Conservation (phyloP, 2,888 invertebrate genomes). For the Cheilosia grossa region DNA sequence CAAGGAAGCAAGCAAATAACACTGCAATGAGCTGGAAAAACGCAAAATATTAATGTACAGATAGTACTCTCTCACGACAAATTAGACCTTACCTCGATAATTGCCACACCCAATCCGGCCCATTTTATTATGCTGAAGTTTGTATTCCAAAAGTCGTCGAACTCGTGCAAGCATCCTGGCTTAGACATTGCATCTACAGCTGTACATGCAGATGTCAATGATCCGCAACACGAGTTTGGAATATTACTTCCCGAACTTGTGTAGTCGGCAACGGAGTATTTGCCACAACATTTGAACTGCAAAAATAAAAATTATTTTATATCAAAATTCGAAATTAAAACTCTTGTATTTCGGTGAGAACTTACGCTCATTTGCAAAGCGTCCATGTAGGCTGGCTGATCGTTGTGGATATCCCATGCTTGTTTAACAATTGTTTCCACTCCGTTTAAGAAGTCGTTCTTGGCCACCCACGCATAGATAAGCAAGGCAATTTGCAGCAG, state of each 20-base stretch:
- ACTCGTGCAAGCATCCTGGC: slow-evolving; percentile 76
- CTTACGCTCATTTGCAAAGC: slow-evolving; percentile 79
- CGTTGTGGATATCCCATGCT: slow-evolving; percentile 79
- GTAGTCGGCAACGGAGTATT: slow-evolving; percentile 76
- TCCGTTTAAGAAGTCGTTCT: slow-evolving; percentile 84
- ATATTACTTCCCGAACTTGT: slow-evolving; percentile 26
- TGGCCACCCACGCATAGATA: slow-evolving; percentile 87
- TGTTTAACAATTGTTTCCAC: slow-evolving; percentile 84
- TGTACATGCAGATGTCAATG: slow-evolving; percentile 72
- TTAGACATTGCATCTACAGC: slow-evolving; percentile 66
- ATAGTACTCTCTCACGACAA: not conserved
- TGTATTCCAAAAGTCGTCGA: slow-evolving; percentile 82
- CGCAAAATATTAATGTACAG: not conserved
- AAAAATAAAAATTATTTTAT: not conserved
- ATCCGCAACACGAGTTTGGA: slow-evolving; percentile 80
- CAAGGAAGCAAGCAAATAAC: slow-evolving; percentile 92
- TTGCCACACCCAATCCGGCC: slow-evolving; percentile 88
- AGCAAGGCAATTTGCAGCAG: slow-evolving; percentile 89
- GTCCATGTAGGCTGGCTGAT: slow-evolving; percentile 78
- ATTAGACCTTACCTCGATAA: slow-evolving; percentile 85
- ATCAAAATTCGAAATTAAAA: not conserved
- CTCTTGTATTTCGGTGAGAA: slow-evolving; percentile 8
- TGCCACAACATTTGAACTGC: slow-evolving; percentile 81
- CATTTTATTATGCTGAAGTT: slow-evolving; percentile 85
- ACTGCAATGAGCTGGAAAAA: slow-evolving; percentile 87